phyloP scores from a whole-genome alignment of 2,797 vertebrate genomes.

The Crax fasciolata region DNA sequence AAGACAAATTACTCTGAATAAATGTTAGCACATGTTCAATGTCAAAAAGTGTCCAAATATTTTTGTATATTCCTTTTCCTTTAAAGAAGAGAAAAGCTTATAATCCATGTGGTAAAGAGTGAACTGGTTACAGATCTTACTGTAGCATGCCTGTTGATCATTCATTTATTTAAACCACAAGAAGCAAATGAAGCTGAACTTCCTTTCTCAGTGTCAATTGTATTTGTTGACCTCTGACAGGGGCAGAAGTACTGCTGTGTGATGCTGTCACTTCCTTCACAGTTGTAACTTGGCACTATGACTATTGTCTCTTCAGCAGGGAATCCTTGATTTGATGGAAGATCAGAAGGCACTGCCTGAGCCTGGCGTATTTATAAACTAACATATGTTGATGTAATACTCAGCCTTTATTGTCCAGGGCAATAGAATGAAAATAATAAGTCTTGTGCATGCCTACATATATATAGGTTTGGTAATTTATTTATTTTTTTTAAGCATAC shows the following conservation, averaged over 20 bases:
- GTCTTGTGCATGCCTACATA: background rate
- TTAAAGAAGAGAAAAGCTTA: background rate
- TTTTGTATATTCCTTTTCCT: background rate
- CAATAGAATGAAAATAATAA: background rate
- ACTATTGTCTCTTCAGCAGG: constrained; percentile 26
- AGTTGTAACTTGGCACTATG: constrained; percentile 24
- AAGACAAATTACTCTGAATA: background rate
- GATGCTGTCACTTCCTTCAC: constrained; percentile 46
- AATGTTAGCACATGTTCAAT: background rate
- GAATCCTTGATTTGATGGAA: background rate
- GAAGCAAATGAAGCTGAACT: constrained; percentile 54
- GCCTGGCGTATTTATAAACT: constrained; percentile 35
- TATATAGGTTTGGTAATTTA: fast-evolving
- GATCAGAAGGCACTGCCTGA: background rate
- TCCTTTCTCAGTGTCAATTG: background rate
- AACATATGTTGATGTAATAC: background rate
- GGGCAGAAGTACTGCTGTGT: background rate
- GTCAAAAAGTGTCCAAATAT: background rate
- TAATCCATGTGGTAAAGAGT: background rate
- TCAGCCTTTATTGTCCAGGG: background rate
- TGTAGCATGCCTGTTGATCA: background rate
- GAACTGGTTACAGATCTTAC: background rate
- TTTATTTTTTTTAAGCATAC: background rate
- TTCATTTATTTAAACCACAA: constrained; percentile 54
- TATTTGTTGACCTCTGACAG: constrained; percentile 34